Conservation (phyloP, 2,113 vertebrate species). For the Crotalus viridis region DNA sequence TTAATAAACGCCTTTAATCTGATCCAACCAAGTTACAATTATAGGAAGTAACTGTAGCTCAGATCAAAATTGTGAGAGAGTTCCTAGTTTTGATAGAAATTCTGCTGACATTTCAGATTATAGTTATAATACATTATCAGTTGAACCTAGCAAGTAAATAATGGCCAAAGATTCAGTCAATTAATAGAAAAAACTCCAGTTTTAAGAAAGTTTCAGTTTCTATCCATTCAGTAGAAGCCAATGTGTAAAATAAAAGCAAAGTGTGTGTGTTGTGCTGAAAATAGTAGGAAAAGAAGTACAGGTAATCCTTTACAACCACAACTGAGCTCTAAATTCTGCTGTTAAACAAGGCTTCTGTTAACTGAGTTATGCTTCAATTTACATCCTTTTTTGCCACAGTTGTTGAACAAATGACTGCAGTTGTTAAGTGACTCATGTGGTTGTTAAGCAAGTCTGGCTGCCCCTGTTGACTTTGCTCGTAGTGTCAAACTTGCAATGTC, state of each 20-base stretch:
- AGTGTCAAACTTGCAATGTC: too few relatives aligned
- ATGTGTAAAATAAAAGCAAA: background rate
- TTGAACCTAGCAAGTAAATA: background rate
- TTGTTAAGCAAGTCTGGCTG: background rate
- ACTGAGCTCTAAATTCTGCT: background rate
- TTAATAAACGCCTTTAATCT: background rate
- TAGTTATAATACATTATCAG: background rate
- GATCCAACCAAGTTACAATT: background rate
- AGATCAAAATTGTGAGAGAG: background rate
- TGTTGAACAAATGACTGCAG: background rate
- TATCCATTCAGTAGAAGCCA: background rate
- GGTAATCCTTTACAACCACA: background rate
- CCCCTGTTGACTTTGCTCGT: background rate
- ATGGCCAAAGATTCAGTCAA: background rate
- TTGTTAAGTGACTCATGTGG: background rate
- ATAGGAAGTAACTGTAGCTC: background rate
- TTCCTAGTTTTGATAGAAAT: background rate
- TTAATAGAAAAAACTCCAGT: background rate
- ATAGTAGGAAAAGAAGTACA: background rate
- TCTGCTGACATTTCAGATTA: background rate
- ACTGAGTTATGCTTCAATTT: background rate
- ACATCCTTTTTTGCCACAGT: background rate
- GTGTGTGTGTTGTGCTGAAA: background rate
- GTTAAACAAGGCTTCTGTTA: background rate
- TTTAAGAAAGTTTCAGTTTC: background rate